A percentile compares a stretch with the other conserved stretches of the same genome.
Conservation (phyloP, 2,797 vertebrate genomes). For the Xiphorhynchus erythropygius region DNA sequence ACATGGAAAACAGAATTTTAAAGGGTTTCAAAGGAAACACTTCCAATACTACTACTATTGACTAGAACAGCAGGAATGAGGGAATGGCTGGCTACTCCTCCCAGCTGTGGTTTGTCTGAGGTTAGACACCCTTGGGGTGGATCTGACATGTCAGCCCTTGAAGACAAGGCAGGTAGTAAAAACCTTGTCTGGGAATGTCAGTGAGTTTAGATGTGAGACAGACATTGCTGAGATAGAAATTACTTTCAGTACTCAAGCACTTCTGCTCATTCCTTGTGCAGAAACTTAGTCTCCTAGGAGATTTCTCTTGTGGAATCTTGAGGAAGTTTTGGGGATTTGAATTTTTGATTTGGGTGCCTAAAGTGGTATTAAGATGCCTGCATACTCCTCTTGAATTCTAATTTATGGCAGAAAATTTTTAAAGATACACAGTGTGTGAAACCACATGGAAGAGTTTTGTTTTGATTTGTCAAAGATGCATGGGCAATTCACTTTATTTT, state of each 20-base stretch:
- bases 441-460: not conserved
- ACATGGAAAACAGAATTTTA: not conserved
- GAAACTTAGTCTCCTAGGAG: not conserved
- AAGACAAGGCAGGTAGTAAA: not conserved
- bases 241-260: not conserved
- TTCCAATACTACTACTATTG: not conserved
- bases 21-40: not conserved
- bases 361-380: not conserved
- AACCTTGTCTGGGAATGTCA: not conserved
- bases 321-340: not conserved
- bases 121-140: accelerated
- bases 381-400: not conserved
- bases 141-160: not conserved
- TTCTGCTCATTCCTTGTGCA: not conserved
- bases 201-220: not conserved
- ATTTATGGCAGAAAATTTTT: not conserved
- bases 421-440: not conserved
- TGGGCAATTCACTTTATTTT: not conserved
- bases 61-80: not conserved
- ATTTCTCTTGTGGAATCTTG: not conserved
- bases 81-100: not conserved
- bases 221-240: not conserved
- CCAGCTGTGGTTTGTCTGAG: not conserved
- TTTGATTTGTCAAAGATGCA: not conserved
- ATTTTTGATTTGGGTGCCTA: not conserved